These are phyloP conservation scores for Nipponia nippon DNA, from an alignment of 2,113 vertebrate species.

Conservation along the genomic window DNA sequence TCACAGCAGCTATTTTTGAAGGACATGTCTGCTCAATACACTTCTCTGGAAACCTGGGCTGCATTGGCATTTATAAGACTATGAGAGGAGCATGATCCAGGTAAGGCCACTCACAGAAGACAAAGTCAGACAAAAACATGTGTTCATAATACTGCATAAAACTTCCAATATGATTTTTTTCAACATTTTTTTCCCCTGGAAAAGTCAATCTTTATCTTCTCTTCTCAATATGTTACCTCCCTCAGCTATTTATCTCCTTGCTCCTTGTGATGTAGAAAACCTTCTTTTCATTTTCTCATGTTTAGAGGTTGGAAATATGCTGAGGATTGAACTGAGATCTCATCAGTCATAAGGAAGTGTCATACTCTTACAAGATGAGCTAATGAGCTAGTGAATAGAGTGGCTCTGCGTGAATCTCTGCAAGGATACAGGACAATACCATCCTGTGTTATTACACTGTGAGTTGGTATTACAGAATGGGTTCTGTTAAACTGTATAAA, in stretches of 20 bases:
- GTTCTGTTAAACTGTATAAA: not conserved
- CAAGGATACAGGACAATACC: not conserved
- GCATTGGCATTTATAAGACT: not conserved
- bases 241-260: not conserved
- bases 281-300: not conserved
- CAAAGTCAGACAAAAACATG: not conserved
- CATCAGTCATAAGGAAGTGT: not conserved
- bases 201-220: not conserved
- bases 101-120: not conserved
- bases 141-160: not conserved
- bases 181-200: not conserved
- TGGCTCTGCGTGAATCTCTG: not conserved
- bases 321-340: not conserved
- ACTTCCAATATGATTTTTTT: not conserved
- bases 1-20: not conserved
- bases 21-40: not conserved
- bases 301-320: not conserved
- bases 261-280: not conserved
- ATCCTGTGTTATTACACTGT: not conserved
- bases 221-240: not conserved
- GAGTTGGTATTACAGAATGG: not conserved
- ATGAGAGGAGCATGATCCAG: not conserved
- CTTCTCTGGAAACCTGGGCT: not conserved
- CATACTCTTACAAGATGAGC: not conserved
- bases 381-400: not conserved